phyloP scores from a whole-genome alignment of 2,797 vertebrate species.

The Ceryle rudis region DNA sequence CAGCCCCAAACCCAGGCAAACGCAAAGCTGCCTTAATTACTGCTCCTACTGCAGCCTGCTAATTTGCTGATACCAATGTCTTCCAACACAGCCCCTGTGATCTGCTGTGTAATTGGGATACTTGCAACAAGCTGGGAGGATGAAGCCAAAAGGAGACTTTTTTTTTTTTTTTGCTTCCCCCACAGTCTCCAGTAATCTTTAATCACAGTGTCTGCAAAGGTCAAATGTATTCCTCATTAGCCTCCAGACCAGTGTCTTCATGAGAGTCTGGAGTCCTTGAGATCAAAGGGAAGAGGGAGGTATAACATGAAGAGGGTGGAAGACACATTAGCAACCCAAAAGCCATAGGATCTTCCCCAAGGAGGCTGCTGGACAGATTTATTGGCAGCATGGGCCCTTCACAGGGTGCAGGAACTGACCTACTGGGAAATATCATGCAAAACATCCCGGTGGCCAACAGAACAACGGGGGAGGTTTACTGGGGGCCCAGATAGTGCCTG shows the following conservation, averaged over 20 bases:
- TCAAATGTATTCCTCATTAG: slow-evolving; percentile 26
- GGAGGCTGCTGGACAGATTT: neutral
- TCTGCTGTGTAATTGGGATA: neutral
- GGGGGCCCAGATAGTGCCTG: neutral
- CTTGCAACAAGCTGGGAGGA: neutral
- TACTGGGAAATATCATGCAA: neutral
- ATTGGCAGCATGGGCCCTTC: neutral
- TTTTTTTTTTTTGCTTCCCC: neutral
- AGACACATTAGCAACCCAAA: neutral
- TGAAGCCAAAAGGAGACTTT: neutral
- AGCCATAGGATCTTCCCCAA: neutral
- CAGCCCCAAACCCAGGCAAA: neutral
- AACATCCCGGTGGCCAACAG: neutral
- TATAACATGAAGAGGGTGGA: neutral
- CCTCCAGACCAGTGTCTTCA: neutral
- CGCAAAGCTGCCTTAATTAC: slow-evolving; percentile 29
- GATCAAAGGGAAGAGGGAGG: neutral
- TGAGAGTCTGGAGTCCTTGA: neutral
- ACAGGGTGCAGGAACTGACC: too few species aligned
- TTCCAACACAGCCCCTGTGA: slow-evolving; percentile 16
- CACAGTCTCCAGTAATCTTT: neutral
- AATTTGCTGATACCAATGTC: neutral
- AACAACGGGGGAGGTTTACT: neutral
- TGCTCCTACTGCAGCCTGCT: neutral
- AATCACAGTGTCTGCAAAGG: neutral